Percentiles rank a stretch among this genome's conserved stretches.
phyloP scores from a whole-genome alignment of 2,113 vertebrate genomes.

The Hemiprocne comata region DNA sequence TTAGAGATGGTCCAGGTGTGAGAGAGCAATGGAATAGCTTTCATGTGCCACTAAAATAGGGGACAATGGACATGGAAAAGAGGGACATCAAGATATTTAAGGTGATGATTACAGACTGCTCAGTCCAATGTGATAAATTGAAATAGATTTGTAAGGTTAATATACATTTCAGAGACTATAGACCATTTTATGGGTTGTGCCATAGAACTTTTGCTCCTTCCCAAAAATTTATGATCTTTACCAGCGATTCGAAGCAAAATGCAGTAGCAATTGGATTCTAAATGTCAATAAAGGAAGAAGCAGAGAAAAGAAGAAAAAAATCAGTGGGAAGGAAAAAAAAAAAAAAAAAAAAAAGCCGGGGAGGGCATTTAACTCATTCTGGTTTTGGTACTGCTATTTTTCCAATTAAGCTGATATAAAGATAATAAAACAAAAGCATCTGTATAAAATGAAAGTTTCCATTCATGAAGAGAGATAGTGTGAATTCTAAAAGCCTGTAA shows the following conservation, averaged over 20 bases:
- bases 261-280: not conserved
- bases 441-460: slow-evolving; percentile 14
- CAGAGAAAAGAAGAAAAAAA: not conserved
- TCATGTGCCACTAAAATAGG: not conserved
- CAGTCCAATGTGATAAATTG: not conserved
- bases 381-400: not conserved
- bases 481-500: not conserved
- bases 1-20: not conserved
- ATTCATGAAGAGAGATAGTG: not conserved
- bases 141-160: slow-evolving; percentile 22
- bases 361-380: not conserved
- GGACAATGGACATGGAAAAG: not conserved
- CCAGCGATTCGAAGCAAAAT: not conserved
- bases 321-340: no score
- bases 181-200: not conserved
- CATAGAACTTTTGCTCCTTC: not conserved
- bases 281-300: not conserved
- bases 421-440: not conserved
- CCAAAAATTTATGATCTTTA: not conserved
- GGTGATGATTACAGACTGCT: not conserved
- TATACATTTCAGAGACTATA: not conserved
- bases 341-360: fast-evolving
- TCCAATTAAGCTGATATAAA: slow-evolving; percentile 12
- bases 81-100: not conserved
- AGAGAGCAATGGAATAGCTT: not conserved